Evolutionary conservation across 2,113 vertebrate species (phyloP).

Genomic region (Oryzias curvinotus): DNA sequence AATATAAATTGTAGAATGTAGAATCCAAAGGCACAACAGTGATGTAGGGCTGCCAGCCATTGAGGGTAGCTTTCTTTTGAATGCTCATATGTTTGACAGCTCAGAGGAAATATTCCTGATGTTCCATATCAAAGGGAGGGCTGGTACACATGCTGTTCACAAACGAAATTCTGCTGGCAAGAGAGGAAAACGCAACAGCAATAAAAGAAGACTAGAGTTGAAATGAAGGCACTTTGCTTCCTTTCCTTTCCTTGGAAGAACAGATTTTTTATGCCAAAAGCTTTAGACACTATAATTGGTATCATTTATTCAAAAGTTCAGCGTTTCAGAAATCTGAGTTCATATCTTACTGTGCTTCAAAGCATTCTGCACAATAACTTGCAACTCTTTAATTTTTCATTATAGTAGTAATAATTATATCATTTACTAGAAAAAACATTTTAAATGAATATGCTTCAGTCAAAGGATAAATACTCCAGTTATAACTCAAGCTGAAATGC

Average conservation of each 20-base stretch:
- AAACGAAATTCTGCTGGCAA: conserved; percentile 32
- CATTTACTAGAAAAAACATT: too few relatives aligned
- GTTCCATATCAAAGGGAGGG: conserved; percentile 56
- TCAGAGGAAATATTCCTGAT: conserved; percentile 50
- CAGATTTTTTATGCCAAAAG: background rate
- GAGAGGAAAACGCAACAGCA: conserved; percentile 28
- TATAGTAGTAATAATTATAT: too few relatives aligned
- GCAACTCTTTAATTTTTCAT: too few relatives aligned
- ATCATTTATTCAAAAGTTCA: background rate
- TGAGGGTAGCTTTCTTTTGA: conserved; percentile 50
- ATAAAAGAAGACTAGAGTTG: conserved; percentile 3
- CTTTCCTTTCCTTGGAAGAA: conserved; percentile 12
- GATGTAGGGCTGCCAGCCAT: conserved; percentile 26
- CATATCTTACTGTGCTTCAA: too few relatives aligned
- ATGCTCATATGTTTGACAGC: conserved; percentile 38
- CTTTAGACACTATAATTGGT: background rate
- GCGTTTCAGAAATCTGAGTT: too few relatives aligned
- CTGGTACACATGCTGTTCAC: conserved; percentile 56
- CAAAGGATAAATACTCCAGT: too few relatives aligned
- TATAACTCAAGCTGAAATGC: too few relatives aligned
- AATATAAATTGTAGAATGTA: too few relatives aligned
- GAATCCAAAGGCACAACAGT: conserved; percentile 15
- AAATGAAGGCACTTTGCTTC: conserved; percentile 6
- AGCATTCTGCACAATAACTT: too few relatives aligned
- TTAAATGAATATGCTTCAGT: too few relatives aligned